These are phyloP conservation scores for Chloroceryle aenea DNA, from an alignment of 2,113 vertebrate genomes.

Conservation along the genomic window DNA sequence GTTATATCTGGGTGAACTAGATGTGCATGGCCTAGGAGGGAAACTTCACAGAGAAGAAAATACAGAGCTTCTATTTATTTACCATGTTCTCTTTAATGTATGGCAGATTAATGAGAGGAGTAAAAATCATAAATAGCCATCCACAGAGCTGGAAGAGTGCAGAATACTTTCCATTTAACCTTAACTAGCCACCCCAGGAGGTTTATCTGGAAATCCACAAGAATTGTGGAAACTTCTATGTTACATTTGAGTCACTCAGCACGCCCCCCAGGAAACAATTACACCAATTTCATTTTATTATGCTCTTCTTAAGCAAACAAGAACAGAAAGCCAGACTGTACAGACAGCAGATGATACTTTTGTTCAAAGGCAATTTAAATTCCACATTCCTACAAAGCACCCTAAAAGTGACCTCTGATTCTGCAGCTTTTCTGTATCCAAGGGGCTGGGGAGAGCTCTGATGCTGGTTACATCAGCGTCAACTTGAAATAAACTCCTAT, in stretches of 20 bases:
- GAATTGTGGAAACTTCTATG: neutral
- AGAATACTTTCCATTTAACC: neutral
- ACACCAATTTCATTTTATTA: neutral
- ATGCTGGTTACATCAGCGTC: neutral
- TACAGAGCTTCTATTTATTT: neutral
- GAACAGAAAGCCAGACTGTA: neutral
- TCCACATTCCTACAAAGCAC: neutral
- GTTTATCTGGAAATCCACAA: neutral
- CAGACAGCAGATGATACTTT: rapidly evolving
- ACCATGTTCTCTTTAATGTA: neutral
- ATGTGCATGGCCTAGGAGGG: neutral
- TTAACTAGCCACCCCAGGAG: neutral
- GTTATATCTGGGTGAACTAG: neutral
- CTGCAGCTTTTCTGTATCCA: neutral
- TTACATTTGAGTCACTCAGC: neutral
- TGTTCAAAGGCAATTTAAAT: neutral
- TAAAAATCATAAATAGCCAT: neutral
- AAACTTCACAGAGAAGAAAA: neutral
- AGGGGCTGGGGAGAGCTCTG: neutral
- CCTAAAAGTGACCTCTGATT: neutral
- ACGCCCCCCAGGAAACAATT: neutral
- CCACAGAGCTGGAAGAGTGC: neutral
- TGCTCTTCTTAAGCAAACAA: neutral
- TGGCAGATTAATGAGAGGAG: neutral
- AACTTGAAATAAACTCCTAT: neutral